Conservation (phyloP, 2,797 vertebrate species). For the Danio kyathit region DNA sequence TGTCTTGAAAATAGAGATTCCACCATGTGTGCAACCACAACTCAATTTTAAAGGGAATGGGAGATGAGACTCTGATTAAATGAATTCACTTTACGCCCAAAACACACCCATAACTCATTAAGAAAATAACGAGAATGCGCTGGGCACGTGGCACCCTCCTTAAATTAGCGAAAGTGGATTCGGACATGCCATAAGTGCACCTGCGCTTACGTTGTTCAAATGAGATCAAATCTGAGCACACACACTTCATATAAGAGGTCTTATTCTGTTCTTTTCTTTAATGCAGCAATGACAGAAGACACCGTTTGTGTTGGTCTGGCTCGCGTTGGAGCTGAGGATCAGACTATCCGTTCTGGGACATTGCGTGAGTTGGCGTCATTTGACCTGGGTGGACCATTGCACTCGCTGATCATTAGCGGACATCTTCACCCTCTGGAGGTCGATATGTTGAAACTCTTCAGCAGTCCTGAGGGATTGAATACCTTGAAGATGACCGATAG, state of each 20-base stretch:
- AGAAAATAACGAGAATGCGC: too few relatives aligned
- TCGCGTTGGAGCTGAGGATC: constrained; percentile 88
- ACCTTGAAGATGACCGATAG: constrained; percentile 69
- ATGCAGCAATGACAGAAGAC: constrained; percentile 85
- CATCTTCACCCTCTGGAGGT: constrained; percentile 91
- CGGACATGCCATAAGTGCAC: too few relatives aligned
- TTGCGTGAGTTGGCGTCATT: constrained; percentile 83
- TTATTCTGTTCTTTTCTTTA: neutral
- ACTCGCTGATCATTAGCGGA: constrained; percentile 90
- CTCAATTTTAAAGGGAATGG: too few relatives aligned
- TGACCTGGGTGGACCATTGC: constrained; percentile 88
- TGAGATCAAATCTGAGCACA: too few relatives aligned
- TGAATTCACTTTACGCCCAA: too few relatives aligned
- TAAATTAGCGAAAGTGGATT: too few relatives aligned
- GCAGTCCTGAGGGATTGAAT: constrained; percentile 72
- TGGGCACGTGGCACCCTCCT: too few relatives aligned
- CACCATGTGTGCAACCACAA: too few relatives aligned
- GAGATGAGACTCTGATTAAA: too few relatives aligned
- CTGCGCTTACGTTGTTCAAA: too few relatives aligned
- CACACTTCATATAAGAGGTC: neutral
- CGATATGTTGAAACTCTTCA: constrained; percentile 90
- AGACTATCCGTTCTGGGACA: constrained; percentile 82
- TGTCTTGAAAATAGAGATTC: too few relatives aligned
- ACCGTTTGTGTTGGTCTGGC: constrained; percentile 92
- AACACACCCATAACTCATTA: too few relatives aligned